phyloP scores from a whole-genome alignment of 2,797 vertebrate genomes.

The Hylomyscus alleni region DNA sequence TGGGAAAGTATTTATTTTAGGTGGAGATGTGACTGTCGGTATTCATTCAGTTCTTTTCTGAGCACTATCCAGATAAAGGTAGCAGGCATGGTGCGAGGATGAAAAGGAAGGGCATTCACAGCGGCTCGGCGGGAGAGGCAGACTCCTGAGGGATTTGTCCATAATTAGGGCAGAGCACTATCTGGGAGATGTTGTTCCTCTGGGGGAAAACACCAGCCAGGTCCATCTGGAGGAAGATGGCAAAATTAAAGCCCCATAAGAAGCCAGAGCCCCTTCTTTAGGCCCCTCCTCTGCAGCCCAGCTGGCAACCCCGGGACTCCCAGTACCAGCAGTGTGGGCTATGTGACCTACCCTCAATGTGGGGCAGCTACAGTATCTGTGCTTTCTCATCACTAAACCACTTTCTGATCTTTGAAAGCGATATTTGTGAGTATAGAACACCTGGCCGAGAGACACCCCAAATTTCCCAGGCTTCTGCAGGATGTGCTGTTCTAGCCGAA shows the following conservation, averaged over 20 bases:
- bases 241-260: background rate
- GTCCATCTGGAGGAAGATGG: background rate
- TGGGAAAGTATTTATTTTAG: background rate
- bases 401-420: constrained; percentile 70
- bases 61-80: background rate
- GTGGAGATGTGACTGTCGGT: background rate
- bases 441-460: constrained; percentile 67
- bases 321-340: rapidly evolving
- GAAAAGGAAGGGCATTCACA: background rate
- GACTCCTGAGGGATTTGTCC: background rate
- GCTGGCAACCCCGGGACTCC: background rate
- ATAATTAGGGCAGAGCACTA: background rate
- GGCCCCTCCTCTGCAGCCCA: background rate
- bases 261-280: background rate
- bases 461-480: constrained; percentile 70
- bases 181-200: background rate
- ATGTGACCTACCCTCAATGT: background rate
- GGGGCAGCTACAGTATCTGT: constrained; percentile 9
- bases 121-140: background rate
- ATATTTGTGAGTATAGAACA: constrained; percentile 78
- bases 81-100: background rate
- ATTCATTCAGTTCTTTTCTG: background rate
- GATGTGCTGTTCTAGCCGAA: constrained; percentile 53
- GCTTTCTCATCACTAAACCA: constrained; percentile 67
- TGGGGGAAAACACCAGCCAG: background rate